Evolutionary conservation across 2,797 vertebrate genomes (phyloP), one percentile per base, ranked within the genome.

Genomic region (Sardinella longiceps): DNA sequence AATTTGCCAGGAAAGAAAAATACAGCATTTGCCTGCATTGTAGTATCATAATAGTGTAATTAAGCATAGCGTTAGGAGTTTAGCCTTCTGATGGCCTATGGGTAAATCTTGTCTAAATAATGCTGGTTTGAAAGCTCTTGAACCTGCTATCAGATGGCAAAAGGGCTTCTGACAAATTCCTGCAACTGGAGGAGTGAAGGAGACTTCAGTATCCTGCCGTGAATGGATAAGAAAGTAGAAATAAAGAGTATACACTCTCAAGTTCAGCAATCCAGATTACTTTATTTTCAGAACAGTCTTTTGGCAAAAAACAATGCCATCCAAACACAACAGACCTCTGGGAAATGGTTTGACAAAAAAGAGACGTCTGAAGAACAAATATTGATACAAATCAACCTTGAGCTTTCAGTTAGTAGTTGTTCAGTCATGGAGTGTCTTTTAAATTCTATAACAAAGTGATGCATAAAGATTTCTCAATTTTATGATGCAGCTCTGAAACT

Each of bases 231-330:
- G 15, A 18, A n/a, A 33, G 12, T 5, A 15, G 63, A 70, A 70
- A 63, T 63, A 63, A 63, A 70, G 30, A 37, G 43, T 43, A 10
- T 15, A 5, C 14, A 12, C 30, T 70, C 63, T 70, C 12, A 18
- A 70, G 63, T 30, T 70, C 30, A 70, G 18, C 63, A 70, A 33
- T 70, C 14, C 4, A 70, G 37, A 30, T 70, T 11, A 70, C 63
- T 70, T 70, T 70, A 70, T 70, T 70, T 70, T 14, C 6, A 60
- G 28, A 70, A 70, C 63, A 70, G 30, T 70, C 63, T 70, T 12
- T 33, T 3, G 63, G 28, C 63, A 70, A 30, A n/a, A 70, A 70
- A 70, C 63, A 70, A 60, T 60, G 56, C 56, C 56, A 60, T 25
- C 56, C 6, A 25, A 70, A 33, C 28, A 33, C 63, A 33, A 37